Conservation (phyloP, 2,888 invertebrate genomes). For the Brenthis ino region DNA sequence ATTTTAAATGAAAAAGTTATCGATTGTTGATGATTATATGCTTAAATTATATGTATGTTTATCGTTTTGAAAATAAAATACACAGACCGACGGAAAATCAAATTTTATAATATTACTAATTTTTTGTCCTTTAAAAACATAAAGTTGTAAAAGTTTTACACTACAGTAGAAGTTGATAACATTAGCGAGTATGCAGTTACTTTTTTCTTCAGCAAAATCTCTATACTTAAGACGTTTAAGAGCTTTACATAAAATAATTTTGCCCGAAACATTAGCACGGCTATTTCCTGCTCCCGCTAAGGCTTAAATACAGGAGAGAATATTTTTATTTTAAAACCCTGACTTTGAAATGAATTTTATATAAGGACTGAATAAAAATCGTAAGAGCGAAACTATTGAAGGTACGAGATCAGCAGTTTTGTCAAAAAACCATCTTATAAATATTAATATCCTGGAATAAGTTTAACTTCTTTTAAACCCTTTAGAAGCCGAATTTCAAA, state of each 20-base stretch:
- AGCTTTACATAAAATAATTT: conserved; percentile 20
- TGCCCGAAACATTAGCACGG: conserved; percentile 9
- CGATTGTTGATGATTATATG: too few species aligned
- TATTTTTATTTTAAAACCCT: conserved; percentile 5
- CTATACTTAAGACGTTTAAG: conserved; percentile 13
- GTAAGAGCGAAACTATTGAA: neutral
- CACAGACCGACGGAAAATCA: too few species aligned
- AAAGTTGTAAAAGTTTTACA: conserved; percentile 1
- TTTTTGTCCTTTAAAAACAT: neutral
- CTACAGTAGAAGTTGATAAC: conserved; percentile 13
- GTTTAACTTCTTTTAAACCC: too few species aligned
- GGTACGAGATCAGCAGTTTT: too few species aligned
- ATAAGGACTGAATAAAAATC: neutral
- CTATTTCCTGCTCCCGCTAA: conserved; percentile 5
- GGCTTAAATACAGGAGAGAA: conserved; percentile 6
- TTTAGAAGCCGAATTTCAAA: too few species aligned
- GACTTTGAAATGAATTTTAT: conserved; percentile 4
- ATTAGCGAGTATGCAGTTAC: conserved; percentile 13
- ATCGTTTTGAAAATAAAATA: too few species aligned
- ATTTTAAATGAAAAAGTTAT: too few species aligned
- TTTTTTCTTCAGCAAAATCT: conserved; percentile 14
- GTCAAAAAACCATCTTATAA: too few species aligned
- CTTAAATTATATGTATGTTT: too few species aligned
- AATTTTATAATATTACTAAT: neutral
- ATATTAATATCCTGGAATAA: too few species aligned